Conservation (phyloP, 2,888 invertebrate species). For the Leucophenga maculata region DNA sequence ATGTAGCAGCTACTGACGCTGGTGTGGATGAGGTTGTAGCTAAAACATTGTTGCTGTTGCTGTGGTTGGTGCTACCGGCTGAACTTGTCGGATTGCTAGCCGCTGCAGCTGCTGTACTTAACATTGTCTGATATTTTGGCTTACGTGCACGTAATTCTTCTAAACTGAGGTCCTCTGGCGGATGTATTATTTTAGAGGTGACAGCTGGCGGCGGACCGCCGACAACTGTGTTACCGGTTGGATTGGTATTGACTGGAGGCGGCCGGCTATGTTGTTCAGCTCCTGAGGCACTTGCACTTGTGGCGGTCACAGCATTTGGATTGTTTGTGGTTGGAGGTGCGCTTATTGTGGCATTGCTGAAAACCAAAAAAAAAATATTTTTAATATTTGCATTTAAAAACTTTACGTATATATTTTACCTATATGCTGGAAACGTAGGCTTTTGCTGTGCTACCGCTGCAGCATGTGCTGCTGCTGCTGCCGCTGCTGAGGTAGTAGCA, state of each 20-base stretch:
- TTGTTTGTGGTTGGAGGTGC: constrained; percentile 79
- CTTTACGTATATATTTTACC: constrained; percentile 71
- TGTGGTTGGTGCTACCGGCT: constrained; percentile 44
- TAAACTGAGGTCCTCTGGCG: constrained; percentile 91
- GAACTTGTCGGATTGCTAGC: constrained; percentile 36
- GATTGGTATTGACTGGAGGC: constrained; percentile 32
- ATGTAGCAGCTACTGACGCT: constrained; percentile 62
- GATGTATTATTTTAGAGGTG: constrained; percentile 92
- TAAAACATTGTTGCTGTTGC: constrained; percentile 67
- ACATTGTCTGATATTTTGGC: constrained; percentile 78
- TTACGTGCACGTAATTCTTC: constrained; percentile 85
- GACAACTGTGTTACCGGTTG: constrained; percentile 45
- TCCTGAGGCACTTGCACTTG: constrained; percentile 69
- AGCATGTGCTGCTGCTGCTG: constrained; percentile 71
- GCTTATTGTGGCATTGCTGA: constrained; percentile 83
- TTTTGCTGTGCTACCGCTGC: constrained; percentile 76
- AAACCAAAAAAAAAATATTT: constrained; percentile 32
- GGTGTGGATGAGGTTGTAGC: constrained; percentile 50
- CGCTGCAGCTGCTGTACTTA: constrained; percentile 59
- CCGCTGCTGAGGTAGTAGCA: constrained; percentile 77
- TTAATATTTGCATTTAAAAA: not conserved
- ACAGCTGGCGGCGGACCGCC: constrained; percentile 81
- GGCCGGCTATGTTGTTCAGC: constrained; percentile 54
- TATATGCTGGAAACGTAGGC: constrained; percentile 87
- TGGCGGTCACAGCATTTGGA: constrained; percentile 70